These are phyloP conservation scores for Malurus splendens DNA, from an alignment of 2,797 vertebrate species.

Conservation along the genomic window DNA sequence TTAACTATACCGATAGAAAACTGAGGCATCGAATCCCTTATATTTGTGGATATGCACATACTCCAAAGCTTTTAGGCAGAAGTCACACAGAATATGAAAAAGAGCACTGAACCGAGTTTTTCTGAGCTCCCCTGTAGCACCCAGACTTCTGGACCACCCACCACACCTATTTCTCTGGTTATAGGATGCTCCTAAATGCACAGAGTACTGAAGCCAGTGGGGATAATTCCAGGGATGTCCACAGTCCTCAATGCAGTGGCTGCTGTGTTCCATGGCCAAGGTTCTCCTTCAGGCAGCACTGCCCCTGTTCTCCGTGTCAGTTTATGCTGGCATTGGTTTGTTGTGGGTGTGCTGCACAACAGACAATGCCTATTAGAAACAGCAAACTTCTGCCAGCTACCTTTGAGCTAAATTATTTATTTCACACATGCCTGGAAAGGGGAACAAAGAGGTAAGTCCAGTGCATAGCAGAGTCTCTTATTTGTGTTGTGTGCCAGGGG, in stretches of 20 bases:
- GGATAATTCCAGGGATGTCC: background rate
- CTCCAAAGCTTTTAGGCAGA: background rate
- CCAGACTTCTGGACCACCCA: background rate
- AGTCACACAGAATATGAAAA: background rate
- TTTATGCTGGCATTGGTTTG: background rate
- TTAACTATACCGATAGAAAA: background rate
- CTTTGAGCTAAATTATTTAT: background rate
- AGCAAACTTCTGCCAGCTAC: background rate
- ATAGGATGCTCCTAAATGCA: background rate
- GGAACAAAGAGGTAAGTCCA: background rate
- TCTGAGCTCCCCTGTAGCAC: background rate
- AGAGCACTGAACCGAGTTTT: background rate
- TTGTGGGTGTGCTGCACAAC: background rate
- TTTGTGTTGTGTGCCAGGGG: background rate
- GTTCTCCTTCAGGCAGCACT: background rate
- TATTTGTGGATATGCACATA: rapidly evolving
- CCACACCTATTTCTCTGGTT: background rate
- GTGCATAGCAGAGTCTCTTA: background rate
- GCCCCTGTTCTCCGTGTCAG: rapidly evolving
- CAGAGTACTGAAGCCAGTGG: background rate
- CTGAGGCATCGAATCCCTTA: background rate
- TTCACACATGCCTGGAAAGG: background rate
- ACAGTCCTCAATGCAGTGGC: rapidly evolving
- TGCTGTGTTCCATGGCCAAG: background rate
- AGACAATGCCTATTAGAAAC: background rate